Percentiles rank a stretch among this genome's conserved stretches.
phyloP scores from a whole-genome alignment of 2,888 invertebrate genomes.

The Tipula helvola region DNA sequence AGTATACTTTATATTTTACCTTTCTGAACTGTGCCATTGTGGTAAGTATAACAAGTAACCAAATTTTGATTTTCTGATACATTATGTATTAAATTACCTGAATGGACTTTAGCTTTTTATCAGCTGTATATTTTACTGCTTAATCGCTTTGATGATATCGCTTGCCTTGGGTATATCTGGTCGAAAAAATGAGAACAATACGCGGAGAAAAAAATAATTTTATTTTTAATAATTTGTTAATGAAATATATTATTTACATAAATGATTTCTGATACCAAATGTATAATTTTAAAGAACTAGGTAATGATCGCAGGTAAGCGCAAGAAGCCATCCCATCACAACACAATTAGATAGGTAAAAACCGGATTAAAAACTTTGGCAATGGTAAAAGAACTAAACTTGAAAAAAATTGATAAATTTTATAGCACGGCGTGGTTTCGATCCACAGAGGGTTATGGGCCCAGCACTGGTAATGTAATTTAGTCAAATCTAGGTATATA shows the following conservation, averaged over 20 bases:
- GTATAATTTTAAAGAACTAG: neutral
- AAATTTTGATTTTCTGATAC: neutral
- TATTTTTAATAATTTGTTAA: no score
- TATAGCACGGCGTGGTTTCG: conserved; percentile 10
- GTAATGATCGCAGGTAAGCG: no score
- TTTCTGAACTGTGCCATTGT: neutral
- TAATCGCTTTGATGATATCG: neutral
- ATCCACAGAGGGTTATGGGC: conserved; percentile 9
- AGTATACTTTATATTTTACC: neutral
- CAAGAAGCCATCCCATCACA: no score
- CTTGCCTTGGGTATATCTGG: neutral
- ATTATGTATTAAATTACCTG: no score
- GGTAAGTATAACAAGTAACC: neutral
- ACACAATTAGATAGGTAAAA: no score
- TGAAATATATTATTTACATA: no score
- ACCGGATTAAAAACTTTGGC: no score
- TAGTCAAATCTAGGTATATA: no score
- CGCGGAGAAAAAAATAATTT: neutral
- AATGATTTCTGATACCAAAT: no score
- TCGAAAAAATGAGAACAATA: no score
- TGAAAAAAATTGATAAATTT: no score
- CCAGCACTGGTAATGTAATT: conserved; percentile 6
- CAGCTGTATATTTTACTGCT: neutral
- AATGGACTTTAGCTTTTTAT: neutral
- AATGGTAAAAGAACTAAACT: no score